phyloP scores from a whole-genome alignment of 1,140 invertebrate genomes.

The Oncopeltus fasciatus region DNA sequence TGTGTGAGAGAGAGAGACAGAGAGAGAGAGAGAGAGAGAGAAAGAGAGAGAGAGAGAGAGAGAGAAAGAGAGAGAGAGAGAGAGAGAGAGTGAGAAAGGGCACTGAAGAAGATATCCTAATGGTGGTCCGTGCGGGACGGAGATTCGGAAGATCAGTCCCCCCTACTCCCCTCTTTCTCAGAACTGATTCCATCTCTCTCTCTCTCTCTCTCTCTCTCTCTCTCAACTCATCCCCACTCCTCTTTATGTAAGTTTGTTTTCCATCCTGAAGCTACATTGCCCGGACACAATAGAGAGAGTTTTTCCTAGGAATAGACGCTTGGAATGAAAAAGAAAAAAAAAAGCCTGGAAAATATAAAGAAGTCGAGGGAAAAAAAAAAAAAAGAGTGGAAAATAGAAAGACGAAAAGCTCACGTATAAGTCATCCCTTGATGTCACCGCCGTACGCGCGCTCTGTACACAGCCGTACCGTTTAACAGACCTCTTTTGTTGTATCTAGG shows the following conservation, averaged over 20 bases:
- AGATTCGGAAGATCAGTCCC: background rate
- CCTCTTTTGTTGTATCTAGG: background rate
- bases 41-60: no score
- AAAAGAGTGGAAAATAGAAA: background rate
- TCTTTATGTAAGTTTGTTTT: constrained; percentile 2
- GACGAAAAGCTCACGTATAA: background rate
- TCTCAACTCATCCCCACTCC: background rate
- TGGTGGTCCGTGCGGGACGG: constrained; percentile 1
- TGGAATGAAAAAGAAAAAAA: background rate
- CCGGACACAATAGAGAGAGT: background rate
- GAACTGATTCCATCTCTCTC: background rate
- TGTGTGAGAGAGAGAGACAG: no score
- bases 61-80: no score
- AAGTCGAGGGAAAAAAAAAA: background rate
- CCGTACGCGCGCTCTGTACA: background rate
- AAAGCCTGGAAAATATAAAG: background rate
- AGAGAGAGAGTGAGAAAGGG: background rate
- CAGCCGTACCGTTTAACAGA: constrained; percentile 2
- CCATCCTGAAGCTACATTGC: background rate
- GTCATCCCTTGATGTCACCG: constrained; percentile 3
- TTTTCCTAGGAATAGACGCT: background rate
- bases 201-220: background rate
- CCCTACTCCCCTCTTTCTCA: background rate
- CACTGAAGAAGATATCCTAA: constrained; percentile 2
- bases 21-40: no score